Conservation (phyloP, 1,140 invertebrate genomes). For the Drosophila orena region DNA sequence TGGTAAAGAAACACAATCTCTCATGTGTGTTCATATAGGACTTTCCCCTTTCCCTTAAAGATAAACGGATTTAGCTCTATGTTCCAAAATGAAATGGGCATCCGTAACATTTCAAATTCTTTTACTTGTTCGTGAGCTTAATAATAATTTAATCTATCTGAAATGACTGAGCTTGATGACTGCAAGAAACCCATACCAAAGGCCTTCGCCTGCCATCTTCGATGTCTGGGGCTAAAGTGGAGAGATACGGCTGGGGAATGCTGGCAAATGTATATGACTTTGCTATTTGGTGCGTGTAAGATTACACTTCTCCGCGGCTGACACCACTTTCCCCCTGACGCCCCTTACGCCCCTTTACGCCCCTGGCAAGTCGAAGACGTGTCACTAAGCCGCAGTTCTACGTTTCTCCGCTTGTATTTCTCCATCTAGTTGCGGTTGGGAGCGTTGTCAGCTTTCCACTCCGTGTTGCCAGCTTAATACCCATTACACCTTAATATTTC, state of each 20-base stretch:
- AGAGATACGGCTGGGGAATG: slow-evolving; percentile 8
- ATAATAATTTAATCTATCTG: neutral
- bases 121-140: too few relatives aligned
- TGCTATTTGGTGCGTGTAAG: slow-evolving; percentile 71
- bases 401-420: slow-evolving; percentile 45
- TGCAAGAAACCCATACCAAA: slow-evolving; percentile 12
- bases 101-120: too few relatives aligned
- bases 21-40: neutral
- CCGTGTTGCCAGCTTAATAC: slow-evolving; percentile 64
- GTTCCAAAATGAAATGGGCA: too few relatives aligned
- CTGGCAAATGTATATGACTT: slow-evolving; percentile 49
- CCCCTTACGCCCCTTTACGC: slow-evolving; percentile 3
- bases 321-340: slow-evolving; percentile 21
- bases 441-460: slow-evolving; percentile 63
- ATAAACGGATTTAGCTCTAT: too few relatives aligned
- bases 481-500: slow-evolving; percentile 82
- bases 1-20: neutral
- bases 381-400: slow-evolving; percentile 79
- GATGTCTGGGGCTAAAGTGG: slow-evolving; percentile 21
- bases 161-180: neutral
- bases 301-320: slow-evolving; percentile 48
- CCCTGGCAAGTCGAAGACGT: slow-evolving; percentile 44
- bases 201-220: slow-evolving; percentile 8
- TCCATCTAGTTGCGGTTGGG: slow-evolving; percentile 52
- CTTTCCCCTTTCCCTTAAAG: neutral